Base-by-base conservation (phyloP, 23 tunicate species). In the Ciona savignyi region DNA sequence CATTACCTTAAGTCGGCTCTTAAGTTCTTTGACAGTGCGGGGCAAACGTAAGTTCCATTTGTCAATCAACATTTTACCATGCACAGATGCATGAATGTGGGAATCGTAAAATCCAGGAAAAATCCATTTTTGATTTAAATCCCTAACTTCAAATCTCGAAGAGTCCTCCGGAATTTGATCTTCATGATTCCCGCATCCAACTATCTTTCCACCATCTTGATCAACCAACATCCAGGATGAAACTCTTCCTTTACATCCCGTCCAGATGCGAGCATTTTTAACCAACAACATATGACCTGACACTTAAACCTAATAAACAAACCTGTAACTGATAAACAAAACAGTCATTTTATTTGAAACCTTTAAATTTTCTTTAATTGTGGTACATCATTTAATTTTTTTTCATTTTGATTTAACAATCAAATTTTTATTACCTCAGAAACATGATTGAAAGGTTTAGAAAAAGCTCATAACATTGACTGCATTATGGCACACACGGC, bases 91-190 rank as follows among this genome's bases (percentile, higher is more conserved):
- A 66, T 91, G 97, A 23, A 85, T 60, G 67, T 91, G 97, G 28
- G 77, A 85, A 66, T 91, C 97, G 61, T 91, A 91, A 48, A 91
- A 91, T 23, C 97, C 97, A 0, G 97, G 97, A 74, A 91, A 71
- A 67, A 91, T 76, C 91, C 91, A 91, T 60, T 76, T 82, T 15
- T 70, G 29, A 30, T 77, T 35, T 69, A 80, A 24, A 67, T 91
- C 86, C 30, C 80, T 68, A 33, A 27, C 30, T 21, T 75, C 34
- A 67, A 29, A 1, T 4, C 2, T 51, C 0, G 27, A 60, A 33
- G 33, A 30, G 2, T 33, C 72, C 23, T 23, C 20, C 24, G 75
- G 68, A 2, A 51, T 22, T 42, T 65, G 69, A 42, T 15, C 56
- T 3, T 73, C 77, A 11, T 65, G 60, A 31, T 23, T 67, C 3